A percentile compares a stretch with the other conserved stretches of the same genome.
These are phyloP conservation scores for Tipula unca DNA, from an alignment of 2,888 invertebrate genomes.

Conservation along the genomic window DNA sequence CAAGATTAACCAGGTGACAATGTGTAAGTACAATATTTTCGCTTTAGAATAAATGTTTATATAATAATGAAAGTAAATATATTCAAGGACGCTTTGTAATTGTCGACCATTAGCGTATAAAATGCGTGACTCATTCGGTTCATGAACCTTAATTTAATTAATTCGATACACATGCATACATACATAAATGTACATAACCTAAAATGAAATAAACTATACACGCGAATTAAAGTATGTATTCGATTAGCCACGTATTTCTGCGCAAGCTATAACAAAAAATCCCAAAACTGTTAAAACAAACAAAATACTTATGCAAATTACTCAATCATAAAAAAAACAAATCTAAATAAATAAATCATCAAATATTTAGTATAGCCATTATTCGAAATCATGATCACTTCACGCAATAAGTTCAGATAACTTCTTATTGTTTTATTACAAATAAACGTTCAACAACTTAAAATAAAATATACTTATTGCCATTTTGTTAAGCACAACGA, in stretches of 20 bases:
- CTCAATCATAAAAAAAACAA: background rate
- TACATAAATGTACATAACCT: background rate
- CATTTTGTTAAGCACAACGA: background rate
- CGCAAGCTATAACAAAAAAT: background rate
- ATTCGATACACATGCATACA: too few relatives aligned
- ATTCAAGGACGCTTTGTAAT: background rate
- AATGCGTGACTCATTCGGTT: background rate
- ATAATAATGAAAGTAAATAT: background rate
- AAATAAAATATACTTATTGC: background rate
- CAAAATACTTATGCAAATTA: background rate
- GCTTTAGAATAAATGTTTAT: background rate
- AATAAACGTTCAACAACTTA: background rate
- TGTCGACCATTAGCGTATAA: background rate
- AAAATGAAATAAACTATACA: background rate
- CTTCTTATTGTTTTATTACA: background rate
- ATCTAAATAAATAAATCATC: background rate
- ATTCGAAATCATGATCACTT: constrained; percentile 8
- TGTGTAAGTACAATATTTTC: background rate
- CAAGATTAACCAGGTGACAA: background rate
- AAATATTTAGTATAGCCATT: background rate
- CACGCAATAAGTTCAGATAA: background rate
- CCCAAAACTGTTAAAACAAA: background rate
- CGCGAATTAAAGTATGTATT: background rate
- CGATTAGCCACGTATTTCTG: background rate
- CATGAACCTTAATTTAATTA: background rate